Conservation (phyloP, 2,797 vertebrate species). For the Gambelia wislizenii region DNA sequence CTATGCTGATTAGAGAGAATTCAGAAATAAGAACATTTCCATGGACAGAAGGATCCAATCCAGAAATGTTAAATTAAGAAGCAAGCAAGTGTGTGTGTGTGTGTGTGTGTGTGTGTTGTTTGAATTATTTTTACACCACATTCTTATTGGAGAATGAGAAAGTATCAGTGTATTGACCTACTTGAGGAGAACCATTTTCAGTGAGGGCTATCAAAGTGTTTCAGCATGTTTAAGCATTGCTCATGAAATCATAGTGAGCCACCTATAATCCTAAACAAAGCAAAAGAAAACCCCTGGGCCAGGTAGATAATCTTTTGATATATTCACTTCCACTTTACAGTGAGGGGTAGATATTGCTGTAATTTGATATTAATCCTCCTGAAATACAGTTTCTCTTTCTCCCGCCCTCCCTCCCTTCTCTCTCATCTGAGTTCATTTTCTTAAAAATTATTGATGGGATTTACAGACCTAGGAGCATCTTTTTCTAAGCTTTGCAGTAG, state of each 20-base stretch:
- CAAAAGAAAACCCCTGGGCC: slow-evolving; percentile 40
- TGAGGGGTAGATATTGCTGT: background rate
- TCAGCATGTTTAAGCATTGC: slow-evolving; percentile 56
- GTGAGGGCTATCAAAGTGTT: slow-evolving; percentile 43
- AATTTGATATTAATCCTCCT: slow-evolving; percentile 40
- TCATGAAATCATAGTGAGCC: slow-evolving; percentile 40
- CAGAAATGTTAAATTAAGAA: slow-evolving; percentile 14
- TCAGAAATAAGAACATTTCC: background rate
- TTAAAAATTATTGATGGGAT: slow-evolving; percentile 25
- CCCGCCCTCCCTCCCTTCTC: no score
- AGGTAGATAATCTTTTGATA: slow-evolving; percentile 25
- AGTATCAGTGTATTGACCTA: slow-evolving; percentile 29
- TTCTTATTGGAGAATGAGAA: background rate
- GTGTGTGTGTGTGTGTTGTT: background rate
- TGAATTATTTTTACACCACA: background rate
- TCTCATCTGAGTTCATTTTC: slow-evolving; percentile 28
- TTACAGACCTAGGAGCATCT: slow-evolving; percentile 26
- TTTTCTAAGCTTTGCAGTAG: slow-evolving; percentile 28
- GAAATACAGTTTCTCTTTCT: slow-evolving; percentile 15
- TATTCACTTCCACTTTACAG: slow-evolving; percentile 17
- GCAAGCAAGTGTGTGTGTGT: background rate
- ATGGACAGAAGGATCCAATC: background rate
- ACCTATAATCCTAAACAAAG: slow-evolving; percentile 50
- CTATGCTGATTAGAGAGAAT: background rate
- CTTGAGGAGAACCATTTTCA: slow-evolving; percentile 11